Evolutionary conservation across 2,888 invertebrate genomes (phyloP), one percentile per base, ranked within the genome.

Genomic region (Baccha elongata): DNA sequence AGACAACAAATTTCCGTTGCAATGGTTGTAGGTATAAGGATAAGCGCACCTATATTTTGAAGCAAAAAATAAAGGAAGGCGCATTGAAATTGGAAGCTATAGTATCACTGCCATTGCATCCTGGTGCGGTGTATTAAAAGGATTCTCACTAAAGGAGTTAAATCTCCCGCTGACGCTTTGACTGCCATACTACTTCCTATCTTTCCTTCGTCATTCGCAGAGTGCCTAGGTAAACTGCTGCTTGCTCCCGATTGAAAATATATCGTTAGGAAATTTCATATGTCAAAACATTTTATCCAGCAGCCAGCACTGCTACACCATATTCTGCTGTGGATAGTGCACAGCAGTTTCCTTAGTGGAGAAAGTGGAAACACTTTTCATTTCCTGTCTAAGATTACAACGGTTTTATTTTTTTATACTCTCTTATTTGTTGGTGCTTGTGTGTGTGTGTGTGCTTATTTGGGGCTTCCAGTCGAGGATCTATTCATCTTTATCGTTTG

Each of bases 301-400:
- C n/a, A 13, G 13, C 26, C n/a, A n/a, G n/a, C 23, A 21, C 17
- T 21, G 37, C 13, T 48, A 8, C n/a, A n/a, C 10, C 19, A 11
- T 6, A 19, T 11, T n/a, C 17, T 10, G 35, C 48, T 48, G 52
- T 37, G 44, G 62, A 69, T 72, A 32, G 46, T 35, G 64, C 52
- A 67, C 46, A 79, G 13, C 8, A 37, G 72, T 55, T 83, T 83
- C 68, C 78, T 64, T 69, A 19, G 60, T 44, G 60, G 35, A n/a
- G n/a, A 26, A 42, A 48, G 50, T 83, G 67, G 83, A 83, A 83
- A 78, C 83, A 78, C 78, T 83, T 83, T 83, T 78, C 83, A 83
- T 83, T 83, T 83, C 83, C 83, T 83, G 67, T 68, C 72, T 73
- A 72, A 78, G 78, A 83, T 83, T 78, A 83, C 83, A 78, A 78